Evolutionary conservation across 1,140 invertebrate species (phyloP), one percentile per base, ranked within the genome.

Genomic region (Drosophila ohnishii): DNA sequence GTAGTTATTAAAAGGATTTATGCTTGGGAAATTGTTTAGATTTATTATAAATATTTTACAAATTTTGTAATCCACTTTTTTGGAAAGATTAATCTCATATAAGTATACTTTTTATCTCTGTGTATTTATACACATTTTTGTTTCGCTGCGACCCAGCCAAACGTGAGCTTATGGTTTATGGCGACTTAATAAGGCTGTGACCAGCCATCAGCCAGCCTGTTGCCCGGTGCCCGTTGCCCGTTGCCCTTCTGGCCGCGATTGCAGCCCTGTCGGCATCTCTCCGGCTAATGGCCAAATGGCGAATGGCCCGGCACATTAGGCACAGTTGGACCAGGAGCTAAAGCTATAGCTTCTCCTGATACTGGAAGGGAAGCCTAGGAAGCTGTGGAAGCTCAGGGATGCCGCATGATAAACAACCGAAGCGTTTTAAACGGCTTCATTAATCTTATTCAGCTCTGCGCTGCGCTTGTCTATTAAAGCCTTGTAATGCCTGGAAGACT

Each of bases 391-490:
- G 65, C 72, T 67, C 74, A 56, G 74, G 69, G 73, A 78, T 76
- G 73, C 67, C 76, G 80, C 80, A 88, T 88, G 84, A 88, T 88
- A 88, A 88, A 88, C 84, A 88, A 88, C 85, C 84, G 78, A 88
- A 88, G 84, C 84, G 84, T 88, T 88, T 88, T 88, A 88, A 88
- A 88, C 84, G 84, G 84, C 84, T 88, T 88, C 84, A 88, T 88
- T 88, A 88, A 88, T 88, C 84, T 88, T 88, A 88, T 88, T 88
- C 84, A 88, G 77, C 77, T 83, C 72, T 78, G 65, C 57, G 85
- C 83, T 87, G 71, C 64, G 78, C 78, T 88, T 88, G 84, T 84
- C 85, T 88, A 89, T 88, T 88, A 89, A 88, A 80, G 83, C 66
- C 83, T 83, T 86, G 83, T 86, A 86, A 86, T 83, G 79, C 83